A percentile compares a stretch with the other conserved stretches of the same genome.
Conservation (phyloP, 2,113 vertebrate species). For the Tauraco erythrolophus region DNA sequence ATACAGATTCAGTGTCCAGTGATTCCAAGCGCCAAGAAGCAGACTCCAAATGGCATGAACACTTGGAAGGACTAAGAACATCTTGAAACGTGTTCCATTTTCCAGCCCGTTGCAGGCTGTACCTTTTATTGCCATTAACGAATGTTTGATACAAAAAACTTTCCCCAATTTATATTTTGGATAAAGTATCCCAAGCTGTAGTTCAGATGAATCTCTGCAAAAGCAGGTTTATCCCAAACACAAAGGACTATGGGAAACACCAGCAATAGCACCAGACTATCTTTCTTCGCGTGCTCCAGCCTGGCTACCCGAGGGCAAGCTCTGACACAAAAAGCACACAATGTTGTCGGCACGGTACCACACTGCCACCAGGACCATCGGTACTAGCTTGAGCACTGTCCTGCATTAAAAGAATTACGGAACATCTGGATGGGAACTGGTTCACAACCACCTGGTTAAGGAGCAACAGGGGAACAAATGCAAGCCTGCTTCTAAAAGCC, state of each 20-base stretch:
- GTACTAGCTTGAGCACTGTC: not conserved
- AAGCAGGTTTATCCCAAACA: not conserved
- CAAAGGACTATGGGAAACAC: not conserved
- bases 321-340: not conserved
- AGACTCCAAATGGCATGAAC: not conserved
- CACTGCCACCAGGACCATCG: not conserved
- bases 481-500: not conserved
- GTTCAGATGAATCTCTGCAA: not conserved
- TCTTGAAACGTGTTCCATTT: not conserved
- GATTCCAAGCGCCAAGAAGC: not conserved
- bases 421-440: not conserved
- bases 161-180: not conserved
- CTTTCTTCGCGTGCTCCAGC: not conserved
- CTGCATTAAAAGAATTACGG: not conserved
- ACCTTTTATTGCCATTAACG: not conserved
- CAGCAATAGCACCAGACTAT: not conserved
- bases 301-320: not conserved
- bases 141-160: not conserved
- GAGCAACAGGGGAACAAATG: not conserved
- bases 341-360: not conserved
- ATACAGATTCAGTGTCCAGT: not conserved
- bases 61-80: not conserved
- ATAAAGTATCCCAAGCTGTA: not conserved
- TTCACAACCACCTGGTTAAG: not conserved
- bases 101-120: not conserved